Percentiles rank a stretch among this genome's conserved stretches.
phyloP scores from a whole-genome alignment of 2,888 invertebrate species.

The Dastarcus helophoroides region DNA sequence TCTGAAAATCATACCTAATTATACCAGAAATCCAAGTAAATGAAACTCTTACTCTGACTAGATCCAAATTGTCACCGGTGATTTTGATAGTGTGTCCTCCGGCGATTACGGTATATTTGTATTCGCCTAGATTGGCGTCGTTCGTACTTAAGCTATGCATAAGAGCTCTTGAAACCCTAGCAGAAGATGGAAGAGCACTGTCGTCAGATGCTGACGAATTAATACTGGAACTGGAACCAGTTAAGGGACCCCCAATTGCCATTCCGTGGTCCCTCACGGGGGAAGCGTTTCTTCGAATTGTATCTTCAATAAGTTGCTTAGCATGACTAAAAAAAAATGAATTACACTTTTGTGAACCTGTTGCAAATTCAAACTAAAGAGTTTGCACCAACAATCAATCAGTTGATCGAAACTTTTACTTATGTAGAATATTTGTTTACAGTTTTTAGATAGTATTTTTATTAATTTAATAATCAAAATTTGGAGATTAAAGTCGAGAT shows the following conservation, averaged over 20 bases:
- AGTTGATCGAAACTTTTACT: no score
- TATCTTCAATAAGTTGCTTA: slow-evolving; percentile 88
- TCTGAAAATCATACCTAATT: no score
- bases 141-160: slow-evolving; percentile 73
- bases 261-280: slow-evolving; percentile 62
- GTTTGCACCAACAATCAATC: no score
- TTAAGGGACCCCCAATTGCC: slow-evolving; percentile 45
- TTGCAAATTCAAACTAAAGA: no score
- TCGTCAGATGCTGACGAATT: slow-evolving; percentile 65
- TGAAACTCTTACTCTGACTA: slow-evolving; percentile 71
- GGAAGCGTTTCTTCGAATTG: slow-evolving; percentile 88
- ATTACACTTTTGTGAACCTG: no score
- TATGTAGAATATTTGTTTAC: no score
- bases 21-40: no score
- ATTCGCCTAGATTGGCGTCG: slow-evolving; percentile 76
- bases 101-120: slow-evolving; percentile 73
- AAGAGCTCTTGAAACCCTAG: slow-evolving; percentile 47
- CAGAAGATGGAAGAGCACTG: slow-evolving; percentile 39
- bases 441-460: no score
- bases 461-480: no score
- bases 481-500: no score
- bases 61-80: slow-evolving; percentile 72
- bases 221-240: slow-evolving; percentile 65
- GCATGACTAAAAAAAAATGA: slow-evolving; percentile 58
- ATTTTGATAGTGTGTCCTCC: slow-evolving; percentile 76